These are phyloP conservation scores for Littorina saxatilis DNA, from an alignment of 1,140 invertebrate genomes.

Conservation along the genomic window DNA sequence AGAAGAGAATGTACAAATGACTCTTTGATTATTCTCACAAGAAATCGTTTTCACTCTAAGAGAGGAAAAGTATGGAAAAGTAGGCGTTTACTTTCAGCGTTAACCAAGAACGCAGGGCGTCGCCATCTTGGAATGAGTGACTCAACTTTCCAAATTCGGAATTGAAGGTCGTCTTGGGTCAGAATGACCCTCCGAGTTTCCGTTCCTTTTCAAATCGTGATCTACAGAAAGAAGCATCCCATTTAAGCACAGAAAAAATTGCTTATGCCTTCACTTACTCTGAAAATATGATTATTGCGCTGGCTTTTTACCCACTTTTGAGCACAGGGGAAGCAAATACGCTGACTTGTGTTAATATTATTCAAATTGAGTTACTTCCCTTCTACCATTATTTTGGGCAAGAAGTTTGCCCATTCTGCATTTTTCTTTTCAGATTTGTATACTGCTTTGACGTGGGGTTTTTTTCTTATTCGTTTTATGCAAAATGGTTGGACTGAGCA, in stretches of 20 bases:
- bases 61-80: no score
- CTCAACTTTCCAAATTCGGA: constrained; percentile 3
- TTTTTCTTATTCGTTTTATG: no score
- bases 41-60: no score
- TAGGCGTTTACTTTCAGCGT: no score
- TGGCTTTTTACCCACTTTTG: background rate
- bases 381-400: background rate
- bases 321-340: background rate
- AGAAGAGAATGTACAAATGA: background rate
- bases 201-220: background rate
- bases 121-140: constrained; percentile 13
- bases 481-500: no score
- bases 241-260: background rate
- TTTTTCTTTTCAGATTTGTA: background rate
- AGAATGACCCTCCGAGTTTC: background rate
- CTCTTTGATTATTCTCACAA: background rate
- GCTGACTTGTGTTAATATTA: background rate
- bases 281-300: background rate
- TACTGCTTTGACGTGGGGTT: background rate
- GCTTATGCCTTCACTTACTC: background rate
- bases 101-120: background rate
- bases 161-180: background rate
- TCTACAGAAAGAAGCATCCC: background rate
- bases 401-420: background rate
- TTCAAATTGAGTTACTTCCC: background rate